A percentile compares a stretch with the other conserved stretches of the same genome.
Evolutionary conservation across 2,797 vertebrate species (phyloP).

Genomic region (Orestias chungarensis): DNA sequence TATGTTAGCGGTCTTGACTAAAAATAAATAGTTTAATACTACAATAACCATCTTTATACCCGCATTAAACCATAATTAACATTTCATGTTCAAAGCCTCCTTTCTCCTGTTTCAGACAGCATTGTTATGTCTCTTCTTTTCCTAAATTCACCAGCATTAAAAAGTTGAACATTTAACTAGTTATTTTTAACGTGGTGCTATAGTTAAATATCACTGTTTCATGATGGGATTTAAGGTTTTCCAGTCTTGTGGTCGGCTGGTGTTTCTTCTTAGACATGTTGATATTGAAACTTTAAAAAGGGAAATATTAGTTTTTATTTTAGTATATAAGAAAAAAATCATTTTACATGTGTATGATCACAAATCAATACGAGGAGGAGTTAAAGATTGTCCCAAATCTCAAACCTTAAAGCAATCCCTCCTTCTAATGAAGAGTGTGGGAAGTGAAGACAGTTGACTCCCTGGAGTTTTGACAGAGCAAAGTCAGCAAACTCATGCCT

Average conservation of each 20-base stretch:
- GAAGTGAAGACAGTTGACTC: background rate
- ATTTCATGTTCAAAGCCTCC: background rate
- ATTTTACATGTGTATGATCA: background rate
- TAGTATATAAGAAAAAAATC: too few species aligned
- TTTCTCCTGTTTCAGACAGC: background rate
- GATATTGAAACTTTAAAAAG: background rate
- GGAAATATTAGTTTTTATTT: too few species aligned
- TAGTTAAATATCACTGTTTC: background rate
- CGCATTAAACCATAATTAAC: background rate
- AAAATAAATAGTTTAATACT: background rate
- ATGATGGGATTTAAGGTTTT: background rate
- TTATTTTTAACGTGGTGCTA: background rate
- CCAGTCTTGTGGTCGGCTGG: background rate
- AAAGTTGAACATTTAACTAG: background rate
- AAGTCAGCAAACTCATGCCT: too few species aligned
- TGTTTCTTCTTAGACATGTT: background rate
- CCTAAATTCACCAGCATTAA: background rate
- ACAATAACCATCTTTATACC: background rate
- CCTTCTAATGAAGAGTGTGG: background rate
- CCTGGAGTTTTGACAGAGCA: too few species aligned
- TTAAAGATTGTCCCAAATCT: background rate
- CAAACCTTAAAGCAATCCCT: background rate
- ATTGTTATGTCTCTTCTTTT: background rate
- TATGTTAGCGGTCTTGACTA: background rate
- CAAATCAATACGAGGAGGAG: too few species aligned